Evolutionary conservation across 1,140 invertebrate genomes (phyloP).

Genomic region (Diuraphis noxia): DNA sequence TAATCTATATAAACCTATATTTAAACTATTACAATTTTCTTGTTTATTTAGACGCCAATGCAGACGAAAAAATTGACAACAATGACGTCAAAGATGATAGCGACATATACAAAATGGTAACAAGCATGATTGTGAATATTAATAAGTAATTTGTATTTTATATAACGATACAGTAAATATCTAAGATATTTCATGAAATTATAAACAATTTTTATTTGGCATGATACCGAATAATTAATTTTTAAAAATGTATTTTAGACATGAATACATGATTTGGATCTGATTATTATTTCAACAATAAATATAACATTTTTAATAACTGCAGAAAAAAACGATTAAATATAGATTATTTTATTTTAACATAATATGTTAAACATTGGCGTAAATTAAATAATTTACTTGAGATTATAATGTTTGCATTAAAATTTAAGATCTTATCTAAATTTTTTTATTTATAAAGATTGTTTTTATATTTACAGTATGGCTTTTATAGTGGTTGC

Average conservation of each 20-base stretch:
- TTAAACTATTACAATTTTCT: background rate
- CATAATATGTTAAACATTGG: background rate
- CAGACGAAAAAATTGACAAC: background rate
- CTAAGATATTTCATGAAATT: background rate
- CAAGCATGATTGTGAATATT: background rate
- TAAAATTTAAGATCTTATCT: background rate
- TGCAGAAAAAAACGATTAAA: background rate
- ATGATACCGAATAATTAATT: background rate
- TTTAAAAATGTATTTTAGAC: background rate
- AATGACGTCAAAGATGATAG: background rate
- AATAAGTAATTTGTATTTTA: background rate
- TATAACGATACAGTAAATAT: background rate
- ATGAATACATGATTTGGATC: background rate
- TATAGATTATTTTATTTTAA: background rate
- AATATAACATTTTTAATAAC: background rate
- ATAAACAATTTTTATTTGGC: background rate
- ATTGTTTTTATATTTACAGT: background rate
- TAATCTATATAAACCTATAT: background rate
- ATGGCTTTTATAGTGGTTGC: constrained; percentile 81
- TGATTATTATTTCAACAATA: background rate
- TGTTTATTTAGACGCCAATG: background rate
- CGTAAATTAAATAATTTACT: background rate
- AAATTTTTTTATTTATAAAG: background rate
- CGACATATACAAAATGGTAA: background rate
- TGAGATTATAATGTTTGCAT: background rate